Percentiles rank a stretch among this genome's conserved stretches.
Evolutionary conservation across 1,140 invertebrate species (phyloP).

Genomic region (Philotrypesis tridentata): DNA sequence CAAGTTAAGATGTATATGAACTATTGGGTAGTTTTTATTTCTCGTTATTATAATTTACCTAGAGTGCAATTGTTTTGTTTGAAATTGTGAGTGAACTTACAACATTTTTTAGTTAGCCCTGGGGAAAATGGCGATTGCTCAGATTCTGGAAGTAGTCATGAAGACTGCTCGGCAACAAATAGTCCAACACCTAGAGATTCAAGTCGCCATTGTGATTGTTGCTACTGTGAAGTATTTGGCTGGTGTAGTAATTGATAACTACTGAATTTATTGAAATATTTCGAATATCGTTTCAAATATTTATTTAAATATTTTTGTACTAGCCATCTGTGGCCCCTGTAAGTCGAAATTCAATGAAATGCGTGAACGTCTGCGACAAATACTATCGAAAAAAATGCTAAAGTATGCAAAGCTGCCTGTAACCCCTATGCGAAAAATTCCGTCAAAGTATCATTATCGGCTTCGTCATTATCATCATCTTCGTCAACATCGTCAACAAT

Average conservation of each 20-base stretch:
- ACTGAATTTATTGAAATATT: constrained; percentile 21
- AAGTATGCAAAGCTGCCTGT: constrained; percentile 72
- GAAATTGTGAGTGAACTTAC: too few species aligned
- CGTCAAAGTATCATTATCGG: constrained; percentile 54
- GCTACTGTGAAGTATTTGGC: constrained; percentile 84
- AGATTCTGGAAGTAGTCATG: constrained; percentile 72
- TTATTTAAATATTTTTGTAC: constrained; percentile 38
- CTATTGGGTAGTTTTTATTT: constrained; percentile 30
- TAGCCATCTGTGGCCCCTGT: constrained; percentile 79
- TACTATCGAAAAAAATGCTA: constrained; percentile 78
- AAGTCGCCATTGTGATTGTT: constrained; percentile 80
- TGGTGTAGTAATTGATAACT: constrained; percentile 75
- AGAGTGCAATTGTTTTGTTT: too few species aligned
- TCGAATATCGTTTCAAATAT: neutral
- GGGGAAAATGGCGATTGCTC: constrained; percentile 69
- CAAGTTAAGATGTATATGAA: constrained; percentile 35
- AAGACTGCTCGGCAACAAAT: constrained; percentile 76
- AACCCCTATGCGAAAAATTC: constrained; percentile 65
- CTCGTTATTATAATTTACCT: neutral
- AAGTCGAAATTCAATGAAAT: constrained; percentile 82
- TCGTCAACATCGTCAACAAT: constrained; percentile 56
- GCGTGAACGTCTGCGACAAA: constrained; percentile 78
- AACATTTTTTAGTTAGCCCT: constrained; percentile 63
- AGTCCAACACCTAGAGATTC: constrained; percentile 74
- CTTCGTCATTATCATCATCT: constrained; percentile 56